Conservation (phyloP, 2,888 invertebrate species). For the Scaptomyza tumidula region DNA sequence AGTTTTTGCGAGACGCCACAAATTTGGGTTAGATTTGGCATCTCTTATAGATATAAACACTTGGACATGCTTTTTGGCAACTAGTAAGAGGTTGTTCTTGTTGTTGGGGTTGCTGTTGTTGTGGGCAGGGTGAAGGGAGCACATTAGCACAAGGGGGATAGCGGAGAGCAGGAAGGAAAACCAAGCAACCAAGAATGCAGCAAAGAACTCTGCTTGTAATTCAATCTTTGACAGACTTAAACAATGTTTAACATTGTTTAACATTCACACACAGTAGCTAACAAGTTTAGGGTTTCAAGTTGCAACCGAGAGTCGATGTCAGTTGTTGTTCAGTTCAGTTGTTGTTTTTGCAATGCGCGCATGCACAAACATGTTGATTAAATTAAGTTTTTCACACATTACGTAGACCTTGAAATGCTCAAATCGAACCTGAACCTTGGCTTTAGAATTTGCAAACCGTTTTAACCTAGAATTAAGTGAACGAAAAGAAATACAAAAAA, state of each 20-base stretch:
- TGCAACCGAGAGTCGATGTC: constrained; percentile 48
- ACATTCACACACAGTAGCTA: constrained; percentile 69
- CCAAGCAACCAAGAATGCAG: constrained; percentile 11
- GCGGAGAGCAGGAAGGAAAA: no score
- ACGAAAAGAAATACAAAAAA: no score
- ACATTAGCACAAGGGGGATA: not conserved
- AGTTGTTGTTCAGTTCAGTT: not conserved
- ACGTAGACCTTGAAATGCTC: constrained; percentile 39
- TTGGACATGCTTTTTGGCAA: constrained; percentile 28
- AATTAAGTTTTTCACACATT: constrained; percentile 39
- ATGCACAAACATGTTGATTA: constrained; percentile 34
- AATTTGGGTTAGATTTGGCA: constrained; percentile 68
- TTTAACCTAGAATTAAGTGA: not conserved
- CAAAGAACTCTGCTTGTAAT: constrained; percentile 13
- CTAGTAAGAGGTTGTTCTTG: constrained; percentile 1
- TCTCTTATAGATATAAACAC: constrained; percentile 44
- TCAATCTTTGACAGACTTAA: constrained; percentile 23
- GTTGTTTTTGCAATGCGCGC: not conserved
- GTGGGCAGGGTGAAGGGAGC: not conserved
- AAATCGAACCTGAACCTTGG: constrained; percentile 32
- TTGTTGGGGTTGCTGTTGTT: not conserved
- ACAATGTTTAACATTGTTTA: constrained; percentile 48
- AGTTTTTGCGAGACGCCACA: constrained; percentile 32
- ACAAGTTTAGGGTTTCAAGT: constrained; percentile 66
- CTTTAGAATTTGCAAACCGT: not conserved